Percentiles rank a stretch among this genome's conserved stretches.
These are phyloP conservation scores for Anorthoa munda DNA, from an alignment of 2,888 invertebrate genomes.

Conservation along the genomic window DNA sequence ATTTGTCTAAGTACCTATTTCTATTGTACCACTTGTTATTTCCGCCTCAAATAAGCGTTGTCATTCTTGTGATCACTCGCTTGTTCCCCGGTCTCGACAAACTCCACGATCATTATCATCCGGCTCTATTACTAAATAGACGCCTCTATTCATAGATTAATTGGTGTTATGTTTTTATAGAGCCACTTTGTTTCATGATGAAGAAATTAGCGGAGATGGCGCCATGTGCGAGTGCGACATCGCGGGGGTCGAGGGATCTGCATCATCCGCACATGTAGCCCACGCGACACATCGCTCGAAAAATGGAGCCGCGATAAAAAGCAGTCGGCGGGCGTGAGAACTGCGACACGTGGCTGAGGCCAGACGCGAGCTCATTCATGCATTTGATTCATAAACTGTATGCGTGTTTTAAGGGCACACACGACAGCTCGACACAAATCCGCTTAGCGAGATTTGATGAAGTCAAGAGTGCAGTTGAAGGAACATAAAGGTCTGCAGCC, in stretches of 20 bases:
- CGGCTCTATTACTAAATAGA: slow-evolving; percentile 37
- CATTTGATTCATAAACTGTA: slow-evolving; percentile 89
- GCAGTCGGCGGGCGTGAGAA: slow-evolving; percentile 87
- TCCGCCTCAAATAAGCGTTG: slow-evolving; percentile 74
- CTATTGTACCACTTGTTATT: slow-evolving; percentile 82
- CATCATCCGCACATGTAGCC: slow-evolving; percentile 87
- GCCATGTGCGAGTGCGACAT: slow-evolving; percentile 83
- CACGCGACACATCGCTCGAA: slow-evolving; percentile 85
- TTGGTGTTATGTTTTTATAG: slow-evolving; percentile 56
- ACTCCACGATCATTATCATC: slow-evolving; percentile 34
- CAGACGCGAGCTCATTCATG: slow-evolving; percentile 86
- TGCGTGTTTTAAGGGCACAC: slow-evolving; percentile 74
- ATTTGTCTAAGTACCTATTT: slow-evolving; percentile 77
- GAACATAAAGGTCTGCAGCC: slow-evolving; percentile 9
- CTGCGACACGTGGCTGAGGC: slow-evolving; percentile 85
- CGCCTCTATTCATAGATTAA: slow-evolving; percentile 45
- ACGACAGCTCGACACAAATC: slow-evolving; percentile 59
- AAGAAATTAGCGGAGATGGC: slow-evolving; percentile 87
- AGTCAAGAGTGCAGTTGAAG: slow-evolving; percentile 23
- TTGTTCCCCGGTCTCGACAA: slow-evolving; percentile 20
- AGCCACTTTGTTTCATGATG: slow-evolving; percentile 77
- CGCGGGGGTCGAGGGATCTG: slow-evolving; percentile 85
- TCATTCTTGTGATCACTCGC: slow-evolving; percentile 62
- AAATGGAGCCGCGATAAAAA: slow-evolving; percentile 86
- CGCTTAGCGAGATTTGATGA: slow-evolving; percentile 47